Conservation (phyloP, 2,113 vertebrate species). For the Orcinus orca region DNA sequence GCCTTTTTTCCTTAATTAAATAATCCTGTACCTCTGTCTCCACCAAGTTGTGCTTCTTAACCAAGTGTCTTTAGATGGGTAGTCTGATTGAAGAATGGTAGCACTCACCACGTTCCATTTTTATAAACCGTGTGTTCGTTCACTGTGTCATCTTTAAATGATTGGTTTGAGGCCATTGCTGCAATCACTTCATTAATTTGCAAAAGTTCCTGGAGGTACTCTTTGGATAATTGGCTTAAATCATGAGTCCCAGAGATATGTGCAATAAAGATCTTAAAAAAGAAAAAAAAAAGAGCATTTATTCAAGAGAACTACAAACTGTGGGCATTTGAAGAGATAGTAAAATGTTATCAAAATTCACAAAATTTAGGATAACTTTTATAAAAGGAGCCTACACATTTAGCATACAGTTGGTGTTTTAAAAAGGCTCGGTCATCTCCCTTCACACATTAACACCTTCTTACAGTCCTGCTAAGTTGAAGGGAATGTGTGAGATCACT, state of each 20-base stretch:
- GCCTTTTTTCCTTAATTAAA: not conserved
- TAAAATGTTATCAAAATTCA: not conserved
- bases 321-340: not conserved
- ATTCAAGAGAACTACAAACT: not conserved
- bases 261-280: not conserved
- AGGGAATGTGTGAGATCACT: not conserved
- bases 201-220: not conserved
- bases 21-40: not conserved
- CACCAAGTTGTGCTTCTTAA: not conserved
- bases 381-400: not conserved
- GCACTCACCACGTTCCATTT: not conserved
- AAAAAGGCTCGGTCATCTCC: not conserved
- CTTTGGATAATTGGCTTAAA: not conserved
- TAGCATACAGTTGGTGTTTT: not conserved
- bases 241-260: not conserved
- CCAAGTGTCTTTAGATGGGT: not conserved
- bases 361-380: not conserved
- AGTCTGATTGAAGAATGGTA: not conserved
- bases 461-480: not conserved
- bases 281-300: not conserved
- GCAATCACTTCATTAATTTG: not conserved
- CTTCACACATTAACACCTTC: not conserved
- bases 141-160: not conserved
- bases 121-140: not conserved
- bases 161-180: not conserved